Base-by-base conservation (phyloP, 2,797 vertebrate species). In the Cryptoprocta ferox region DNA sequence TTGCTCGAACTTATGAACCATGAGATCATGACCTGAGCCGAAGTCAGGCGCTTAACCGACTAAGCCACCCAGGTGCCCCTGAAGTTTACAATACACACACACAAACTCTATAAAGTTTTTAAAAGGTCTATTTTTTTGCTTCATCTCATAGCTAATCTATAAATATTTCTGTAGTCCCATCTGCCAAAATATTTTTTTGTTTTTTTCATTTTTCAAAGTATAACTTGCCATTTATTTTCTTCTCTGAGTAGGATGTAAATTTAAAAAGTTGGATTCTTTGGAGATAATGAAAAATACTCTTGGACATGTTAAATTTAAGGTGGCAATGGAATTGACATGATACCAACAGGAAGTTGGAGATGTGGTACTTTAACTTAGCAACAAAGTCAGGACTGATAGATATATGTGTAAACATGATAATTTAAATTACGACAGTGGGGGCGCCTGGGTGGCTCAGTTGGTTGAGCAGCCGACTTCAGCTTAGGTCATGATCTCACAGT, bases 311-410 rank as follows among this genome's bases (percentile, higher is more conserved):
- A 59, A 85, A 68, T 89, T 82, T 89, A 91, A 95, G 35, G 48
- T 89, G 92, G 80, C 35, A 93, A 63, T 87, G 53, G 32, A 81
- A 73, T n/a, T 88, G 78, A 78, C 68, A 59, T 75, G 56, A 91
- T 24, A 91, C n/a, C n/a, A 79, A 30, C 18, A 88, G 82, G 59
- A 94, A 78, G n/a, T 0, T 94, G 4, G 50, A 73, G n/a, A 68
- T 85, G 59, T 94, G 82, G 19, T 63, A 63, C 1, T 81, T 85
- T 37, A 95, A 88, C 42, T 81, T 78, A 84, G 42, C 93, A 59
- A 92, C 48, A 81, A 93, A 68, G 28, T 89, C 89, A 91, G n/a
- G 42, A 85, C 28, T 68, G 48, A 89, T 9, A 76, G 79, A 73
- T 35, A 83, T 3, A 35, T 39, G 39, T 83, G 4, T 71, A 80